phyloP scores from a whole-genome alignment of 2,888 invertebrate species.

The Netelia melanura region DNA sequence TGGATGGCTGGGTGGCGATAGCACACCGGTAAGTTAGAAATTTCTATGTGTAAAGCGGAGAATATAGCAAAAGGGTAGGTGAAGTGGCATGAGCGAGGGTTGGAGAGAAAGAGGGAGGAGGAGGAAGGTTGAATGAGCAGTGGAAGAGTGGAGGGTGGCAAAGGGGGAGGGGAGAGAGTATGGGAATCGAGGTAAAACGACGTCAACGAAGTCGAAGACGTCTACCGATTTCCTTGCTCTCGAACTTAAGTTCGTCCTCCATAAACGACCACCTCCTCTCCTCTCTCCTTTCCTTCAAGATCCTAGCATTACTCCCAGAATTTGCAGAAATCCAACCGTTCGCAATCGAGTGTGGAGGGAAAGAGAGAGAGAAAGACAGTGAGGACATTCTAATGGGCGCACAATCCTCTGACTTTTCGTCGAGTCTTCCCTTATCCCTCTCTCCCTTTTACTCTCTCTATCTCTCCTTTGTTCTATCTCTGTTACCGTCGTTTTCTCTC shows the following conservation, averaged over 20 bases:
- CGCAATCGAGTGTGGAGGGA: slow-evolving; percentile 38
- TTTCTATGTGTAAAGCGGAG: slow-evolving; percentile 43
- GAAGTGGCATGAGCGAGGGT: neutral
- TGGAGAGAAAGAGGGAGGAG: slow-evolving; percentile 6
- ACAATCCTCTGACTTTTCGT: slow-evolving; percentile 45
- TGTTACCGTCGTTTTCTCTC: neutral
- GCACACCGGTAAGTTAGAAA: slow-evolving; percentile 65
- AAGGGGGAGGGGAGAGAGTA: neutral
- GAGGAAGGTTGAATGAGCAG: slow-evolving; percentile 5
- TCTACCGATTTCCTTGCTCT: slow-evolving; percentile 58
- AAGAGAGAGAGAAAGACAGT: neutral
- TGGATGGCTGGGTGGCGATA: slow-evolving; percentile 60
- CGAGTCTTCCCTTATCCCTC: neutral
- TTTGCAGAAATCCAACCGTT: slow-evolving; percentile 40
- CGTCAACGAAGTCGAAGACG: slow-evolving; percentile 58
- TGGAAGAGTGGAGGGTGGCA: neutral
- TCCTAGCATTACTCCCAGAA: slow-evolving; percentile 35
- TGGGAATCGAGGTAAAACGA: slow-evolving; percentile 45
- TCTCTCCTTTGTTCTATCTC: neutral
- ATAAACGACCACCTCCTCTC: neutral
- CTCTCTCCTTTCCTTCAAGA: slow-evolving; percentile 21
- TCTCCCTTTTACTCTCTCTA: neutral
- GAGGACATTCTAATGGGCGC: slow-evolving; percentile 64
- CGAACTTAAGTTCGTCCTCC: slow-evolving; percentile 53
- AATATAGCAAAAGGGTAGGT: neutral